phyloP scores from a whole-genome alignment of 2,888 invertebrate genomes.

The Myopa tessellatipennis region DNA sequence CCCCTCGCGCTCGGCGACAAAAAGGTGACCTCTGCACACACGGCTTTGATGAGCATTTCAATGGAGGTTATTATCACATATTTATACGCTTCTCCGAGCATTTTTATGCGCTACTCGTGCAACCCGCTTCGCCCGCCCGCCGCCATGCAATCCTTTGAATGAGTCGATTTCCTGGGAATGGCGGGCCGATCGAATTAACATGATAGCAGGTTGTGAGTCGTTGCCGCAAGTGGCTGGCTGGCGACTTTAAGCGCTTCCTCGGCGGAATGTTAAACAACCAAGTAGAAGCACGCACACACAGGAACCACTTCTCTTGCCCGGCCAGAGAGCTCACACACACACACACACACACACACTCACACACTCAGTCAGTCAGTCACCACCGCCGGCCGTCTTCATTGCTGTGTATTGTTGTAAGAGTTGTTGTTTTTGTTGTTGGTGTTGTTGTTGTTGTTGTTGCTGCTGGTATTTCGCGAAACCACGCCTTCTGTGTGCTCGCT shows the following conservation, averaged over 20 bases:
- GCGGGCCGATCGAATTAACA: constrained; percentile 36
- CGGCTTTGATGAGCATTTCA: constrained; percentile 56
- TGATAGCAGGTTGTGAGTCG: constrained; percentile 24
- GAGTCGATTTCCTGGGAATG: background rate
- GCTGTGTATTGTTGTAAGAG: constrained; percentile 46
- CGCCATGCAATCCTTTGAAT: constrained; percentile 57
- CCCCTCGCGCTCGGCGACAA: background rate
- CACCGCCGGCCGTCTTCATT: background rate
- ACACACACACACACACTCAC: constrained; percentile 41
- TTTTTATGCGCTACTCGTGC: constrained; percentile 62
- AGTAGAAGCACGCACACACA: constrained; percentile 22
- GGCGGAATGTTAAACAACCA: constrained; percentile 34
- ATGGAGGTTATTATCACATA: constrained; percentile 62
- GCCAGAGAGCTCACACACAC: constrained; percentile 10
- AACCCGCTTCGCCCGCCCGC: constrained; percentile 33
- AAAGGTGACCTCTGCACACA: constrained; percentile 61
- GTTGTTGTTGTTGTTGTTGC: constrained; percentile 39
- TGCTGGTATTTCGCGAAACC: constrained; percentile 55
- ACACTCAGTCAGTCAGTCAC: background rate
- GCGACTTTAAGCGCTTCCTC: constrained; percentile 25
- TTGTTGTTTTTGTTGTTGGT: constrained; percentile 34
- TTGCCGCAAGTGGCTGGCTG: constrained; percentile 28
- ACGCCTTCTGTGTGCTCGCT: constrained; percentile 49
- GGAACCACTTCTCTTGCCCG: background rate
- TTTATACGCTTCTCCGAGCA: constrained; percentile 65